Conservation (phyloP, 1,140 invertebrate genomes). For the Himalopsyche phryganea region DNA sequence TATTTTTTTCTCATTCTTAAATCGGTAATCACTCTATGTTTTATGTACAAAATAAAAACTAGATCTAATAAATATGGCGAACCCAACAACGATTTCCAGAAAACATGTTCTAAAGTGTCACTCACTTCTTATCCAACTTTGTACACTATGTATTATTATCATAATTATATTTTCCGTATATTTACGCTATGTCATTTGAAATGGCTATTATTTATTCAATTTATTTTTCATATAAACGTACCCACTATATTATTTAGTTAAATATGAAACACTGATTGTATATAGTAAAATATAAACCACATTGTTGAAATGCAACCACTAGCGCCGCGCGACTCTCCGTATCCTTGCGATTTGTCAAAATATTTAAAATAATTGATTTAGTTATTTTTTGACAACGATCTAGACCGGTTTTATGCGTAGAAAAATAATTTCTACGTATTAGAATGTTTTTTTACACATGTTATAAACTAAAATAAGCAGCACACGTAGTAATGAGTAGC, state of each 20-base stretch:
- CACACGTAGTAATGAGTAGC: too few species aligned
- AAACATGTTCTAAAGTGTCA: neutral
- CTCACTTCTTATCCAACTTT: neutral
- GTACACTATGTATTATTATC: conserved; percentile 9
- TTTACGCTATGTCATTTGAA: conserved; percentile 7
- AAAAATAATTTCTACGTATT: conserved; percentile 1
- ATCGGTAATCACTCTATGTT: neutral
- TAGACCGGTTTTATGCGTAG: neutral
- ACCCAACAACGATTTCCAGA: neutral
- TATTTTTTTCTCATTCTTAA: neutral
- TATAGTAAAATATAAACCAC: too few species aligned
- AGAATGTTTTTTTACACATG: neutral
- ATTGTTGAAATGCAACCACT: too few species aligned
- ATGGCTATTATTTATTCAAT: conserved; percentile 13
- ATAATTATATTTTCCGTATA: too few species aligned
- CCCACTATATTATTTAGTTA: conserved; percentile 8
- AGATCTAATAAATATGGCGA: conserved; percentile 2
- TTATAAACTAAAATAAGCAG: too few species aligned
- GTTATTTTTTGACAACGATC: neutral
- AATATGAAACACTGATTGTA: conserved; percentile 19
- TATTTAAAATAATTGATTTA: conserved; percentile 1
- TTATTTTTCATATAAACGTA: conserved; percentile 15
- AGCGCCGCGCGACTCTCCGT: neutral
- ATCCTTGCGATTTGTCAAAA: conserved; percentile 4
- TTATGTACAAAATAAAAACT: conserved; percentile 1